These are phyloP conservation scores for Luffia ferchaultella DNA, from an alignment of 2,888 invertebrate genomes.

Conservation along the genomic window DNA sequence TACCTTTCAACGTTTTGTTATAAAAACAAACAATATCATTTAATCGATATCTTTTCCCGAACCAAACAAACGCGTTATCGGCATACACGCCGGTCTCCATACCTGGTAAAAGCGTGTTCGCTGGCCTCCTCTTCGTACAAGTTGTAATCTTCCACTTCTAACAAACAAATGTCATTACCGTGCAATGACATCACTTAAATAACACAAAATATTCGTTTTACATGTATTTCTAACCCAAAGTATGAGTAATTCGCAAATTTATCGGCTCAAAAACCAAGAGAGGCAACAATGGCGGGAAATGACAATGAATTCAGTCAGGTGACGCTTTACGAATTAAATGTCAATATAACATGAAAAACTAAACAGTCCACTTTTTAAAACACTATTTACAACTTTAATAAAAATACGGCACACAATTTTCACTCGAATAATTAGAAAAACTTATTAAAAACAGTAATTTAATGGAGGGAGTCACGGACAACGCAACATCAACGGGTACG, in stretches of 20 bases:
- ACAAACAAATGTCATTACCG: conserved; percentile 62
- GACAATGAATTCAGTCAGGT: conserved; percentile 65
- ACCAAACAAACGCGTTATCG: conserved; percentile 18
- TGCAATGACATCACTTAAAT: conserved; percentile 59
- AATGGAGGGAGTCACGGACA: conserved; percentile 52
- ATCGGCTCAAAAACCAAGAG: conserved; percentile 33
- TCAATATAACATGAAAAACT: background rate
- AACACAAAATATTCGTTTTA: conserved; percentile 27
- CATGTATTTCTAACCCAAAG: conserved; percentile 36
- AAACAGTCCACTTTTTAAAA: background rate
- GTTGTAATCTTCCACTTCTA: conserved; percentile 63
- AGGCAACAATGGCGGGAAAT: conserved; percentile 67
- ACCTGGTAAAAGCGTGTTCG: conserved; percentile 63
- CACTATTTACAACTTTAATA: conserved; percentile 20
- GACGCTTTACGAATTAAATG: conserved; percentile 49
- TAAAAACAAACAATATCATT: conserved; percentile 6
- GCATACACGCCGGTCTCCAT: conserved; percentile 58
- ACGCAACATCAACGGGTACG: conserved; percentile 47
- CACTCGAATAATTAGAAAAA: conserved; percentile 24
- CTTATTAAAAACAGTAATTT: conserved; percentile 47
- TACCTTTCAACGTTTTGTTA: background rate
- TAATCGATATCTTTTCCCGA: conserved; percentile 13
- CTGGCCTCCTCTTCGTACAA: conserved; percentile 63
- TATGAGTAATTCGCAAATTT: conserved; percentile 21
- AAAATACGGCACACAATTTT: conserved; percentile 16